Evolutionary conservation across 2,113 vertebrate genomes (phyloP).

Genomic region (Furnarius figulus): DNA sequence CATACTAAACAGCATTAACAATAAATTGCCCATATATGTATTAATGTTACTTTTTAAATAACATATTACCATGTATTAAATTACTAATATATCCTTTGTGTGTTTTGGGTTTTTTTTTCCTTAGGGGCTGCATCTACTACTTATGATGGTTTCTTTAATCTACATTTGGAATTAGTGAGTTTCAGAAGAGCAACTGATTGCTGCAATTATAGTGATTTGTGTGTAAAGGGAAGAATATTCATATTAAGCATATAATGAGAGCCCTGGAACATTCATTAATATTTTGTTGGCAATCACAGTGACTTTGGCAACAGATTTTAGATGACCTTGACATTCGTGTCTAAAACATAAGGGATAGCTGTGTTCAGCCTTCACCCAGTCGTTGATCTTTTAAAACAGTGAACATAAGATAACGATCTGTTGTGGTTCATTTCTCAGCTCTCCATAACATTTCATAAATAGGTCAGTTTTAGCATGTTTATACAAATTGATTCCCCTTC

Average conservation of each 20-base stretch:
- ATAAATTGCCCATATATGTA: not conserved
- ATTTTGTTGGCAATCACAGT: slow-evolving; percentile 31
- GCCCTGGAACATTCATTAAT: slow-evolving; percentile 18
- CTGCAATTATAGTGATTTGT: not conserved
- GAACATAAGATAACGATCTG: slow-evolving; percentile 50
- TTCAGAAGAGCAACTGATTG: not conserved
- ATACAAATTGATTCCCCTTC: slow-evolving; percentile 40
- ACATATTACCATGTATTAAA: not conserved
- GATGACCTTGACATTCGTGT: slow-evolving; percentile 25
- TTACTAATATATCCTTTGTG: not conserved
- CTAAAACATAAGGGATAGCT: slow-evolving; percentile 2
- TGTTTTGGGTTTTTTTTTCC: not conserved
- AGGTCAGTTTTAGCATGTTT: slow-evolving; percentile 41
- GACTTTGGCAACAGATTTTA: slow-evolving; percentile 43
- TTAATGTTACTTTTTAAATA: not conserved
- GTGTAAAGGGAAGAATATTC: slow-evolving; percentile 4
- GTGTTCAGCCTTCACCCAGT: slow-evolving; percentile 4
- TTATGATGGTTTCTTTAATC: not conserved
- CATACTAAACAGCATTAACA: not conserved
- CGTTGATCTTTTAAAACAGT: slow-evolving; percentile 11
- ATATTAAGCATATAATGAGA: slow-evolving; percentile 19
- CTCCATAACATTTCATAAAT: slow-evolving; percentile 35
- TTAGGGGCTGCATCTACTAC: not conserved
- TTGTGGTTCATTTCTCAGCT: slow-evolving; percentile 20
- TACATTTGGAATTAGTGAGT: not conserved